Evolutionary conservation across 2,113 vertebrate genomes (phyloP), one percentile per base, ranked within the genome.

Genomic region (Gambusia affinis): DNA sequence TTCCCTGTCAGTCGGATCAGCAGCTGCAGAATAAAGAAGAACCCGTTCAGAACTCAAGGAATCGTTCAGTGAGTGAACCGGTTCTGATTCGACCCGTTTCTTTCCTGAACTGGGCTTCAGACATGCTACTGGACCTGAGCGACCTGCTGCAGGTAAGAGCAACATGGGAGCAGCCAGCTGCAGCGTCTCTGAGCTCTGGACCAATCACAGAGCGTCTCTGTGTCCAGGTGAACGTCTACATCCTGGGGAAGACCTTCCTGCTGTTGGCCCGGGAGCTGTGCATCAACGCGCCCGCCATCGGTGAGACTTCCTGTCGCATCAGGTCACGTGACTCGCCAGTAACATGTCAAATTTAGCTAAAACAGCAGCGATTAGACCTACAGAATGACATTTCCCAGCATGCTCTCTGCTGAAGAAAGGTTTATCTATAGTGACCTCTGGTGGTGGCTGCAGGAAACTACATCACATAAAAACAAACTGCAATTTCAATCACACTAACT

Each of bases 101-200:
- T 62, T 80, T 86, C 88, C 79, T 92, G 31, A 93, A 73, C 63
- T 66, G 35, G 69, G 30, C 35, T 24, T 60, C 95, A 98, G 97
- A 99, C 88, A 99, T 99, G 98, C 89, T 99, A 29, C 94, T 99
- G 68, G 97, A 99, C 91, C 96, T 99, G 90, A 99, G 98, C 0
- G 97, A 99, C 91, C 96, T 99, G 80, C 95, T 99, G 81, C 98
- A 99, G 97, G 97, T 98, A 71, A 28, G 62, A 54, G 70, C 67
- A 8, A 63, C 60, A 44, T 27, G 6, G 60, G 24, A 60, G 33
- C 47, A 27, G 3, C 30, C 30, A 15, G 2, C 2, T 8, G 4
- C 33, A 33, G 31, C 31, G 6, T 33, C 1, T 33, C 35, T 27
- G 27, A 10, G 35, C 35, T 35, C 33, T 35, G 35, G 35, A 35